Conservation (phyloP, 2,113 vertebrate genomes). For the Rhynchopsitta pachyrhyncha region DNA sequence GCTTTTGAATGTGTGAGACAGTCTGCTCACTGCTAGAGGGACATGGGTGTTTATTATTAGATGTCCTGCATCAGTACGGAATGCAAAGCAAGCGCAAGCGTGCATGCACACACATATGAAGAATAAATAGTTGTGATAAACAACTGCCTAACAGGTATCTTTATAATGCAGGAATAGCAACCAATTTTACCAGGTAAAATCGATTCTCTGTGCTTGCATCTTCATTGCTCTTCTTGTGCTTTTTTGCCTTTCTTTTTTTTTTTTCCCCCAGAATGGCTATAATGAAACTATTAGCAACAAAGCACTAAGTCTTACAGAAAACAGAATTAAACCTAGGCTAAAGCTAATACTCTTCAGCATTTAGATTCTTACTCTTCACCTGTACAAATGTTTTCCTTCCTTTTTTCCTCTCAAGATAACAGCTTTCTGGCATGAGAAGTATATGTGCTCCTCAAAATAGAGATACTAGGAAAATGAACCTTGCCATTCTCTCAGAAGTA, state of each 20-base stretch:
- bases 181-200: constrained; percentile 19
- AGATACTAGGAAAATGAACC: not conserved
- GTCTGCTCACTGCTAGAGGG: constrained; percentile 24
- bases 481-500: not conserved
- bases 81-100: not conserved
- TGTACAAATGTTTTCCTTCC: not conserved
- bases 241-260: not conserved
- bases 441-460: not conserved
- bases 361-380: not conserved
- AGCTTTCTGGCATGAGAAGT: not conserved
- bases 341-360: not conserved
- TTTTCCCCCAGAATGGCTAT: not conserved
- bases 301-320: not conserved
- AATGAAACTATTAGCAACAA: constrained; percentile 12
- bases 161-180: constrained; percentile 8
- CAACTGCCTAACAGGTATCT: constrained; percentile 5
- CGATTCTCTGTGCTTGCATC: not conserved
- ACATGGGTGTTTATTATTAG: not conserved
- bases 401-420: not conserved
- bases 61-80: not conserved
- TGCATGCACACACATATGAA: not conserved
- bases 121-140: constrained; percentile 1
- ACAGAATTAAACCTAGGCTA: not conserved
- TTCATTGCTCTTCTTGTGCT: not conserved
- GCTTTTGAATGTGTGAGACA: constrained; percentile 8